Base-by-base conservation (phyloP, 2,888 invertebrate genomes). In the Mythimna ferrago region DNA sequence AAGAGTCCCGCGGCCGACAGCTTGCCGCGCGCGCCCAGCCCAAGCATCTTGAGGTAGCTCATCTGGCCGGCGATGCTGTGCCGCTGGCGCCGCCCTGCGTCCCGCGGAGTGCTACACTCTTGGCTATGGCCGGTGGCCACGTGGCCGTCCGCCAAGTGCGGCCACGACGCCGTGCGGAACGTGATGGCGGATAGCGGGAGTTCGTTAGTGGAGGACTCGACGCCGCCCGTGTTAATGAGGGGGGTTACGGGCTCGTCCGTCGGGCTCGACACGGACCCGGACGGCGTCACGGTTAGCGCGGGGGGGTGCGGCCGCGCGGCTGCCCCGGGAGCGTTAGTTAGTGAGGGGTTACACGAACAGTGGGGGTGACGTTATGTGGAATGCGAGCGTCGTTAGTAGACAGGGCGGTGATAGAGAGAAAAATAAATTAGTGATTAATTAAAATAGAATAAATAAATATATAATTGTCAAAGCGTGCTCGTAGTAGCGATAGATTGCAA, bases 51-150 rank as follows among this genome's bases (percentile, higher is more conserved):
- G 97, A 98, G 98, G 97, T 98, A 98, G 97, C 98, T 98, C 98
- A 98, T 98, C 98, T 98, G 98, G 97, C 98, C 98, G 97, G 98
- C 98, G 97, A 99, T 98, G 97, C 98, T 98, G 98, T 99, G 98
- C 96, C 98, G 98, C 97, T 98, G 98, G 96, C 98, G 98, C 96
- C 98, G 98, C 97, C 97, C 97, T 97, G 90, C 96, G 96, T 89
- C 94, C 92, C 78, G 82, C 81, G 90, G 93, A 92, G 90, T 92
- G 92, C 84, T 86, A 86, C 84, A 86, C 84, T 69, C 89, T 77
- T 1, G 70, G 78, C 74, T 32, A 9, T 91, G 78, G 75, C 57
- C 44, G 16, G 60, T 11, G 77, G 60, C 77, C 69, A 7, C 2
- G 77, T 54, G 74, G 77, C 75, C 61, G 61, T 26, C 61, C 61